Evolutionary conservation across 2,113 vertebrate species (phyloP).

Genomic region (Cariama cristata): DNA sequence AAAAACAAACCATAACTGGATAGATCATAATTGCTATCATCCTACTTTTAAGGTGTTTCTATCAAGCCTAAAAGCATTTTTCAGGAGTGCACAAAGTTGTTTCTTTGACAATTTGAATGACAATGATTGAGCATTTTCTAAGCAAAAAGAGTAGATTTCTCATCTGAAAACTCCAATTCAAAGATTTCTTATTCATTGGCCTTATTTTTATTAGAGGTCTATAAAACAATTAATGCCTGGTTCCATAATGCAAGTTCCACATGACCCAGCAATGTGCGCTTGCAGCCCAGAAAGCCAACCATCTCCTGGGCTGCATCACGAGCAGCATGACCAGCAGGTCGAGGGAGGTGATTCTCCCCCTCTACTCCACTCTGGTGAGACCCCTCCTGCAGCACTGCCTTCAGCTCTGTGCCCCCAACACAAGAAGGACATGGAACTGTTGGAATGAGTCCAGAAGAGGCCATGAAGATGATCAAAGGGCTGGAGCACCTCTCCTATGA

Average conservation of each 20-base stretch:
- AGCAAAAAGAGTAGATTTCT: background rate
- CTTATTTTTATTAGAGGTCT: background rate
- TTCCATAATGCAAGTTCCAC: background rate
- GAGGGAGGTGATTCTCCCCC: no score
- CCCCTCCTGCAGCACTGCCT: no score
- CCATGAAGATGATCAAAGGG: no score
- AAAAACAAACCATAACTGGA: background rate
- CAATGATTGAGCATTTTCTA: background rate
- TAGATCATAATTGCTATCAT: background rate
- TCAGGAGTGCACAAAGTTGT: background rate
- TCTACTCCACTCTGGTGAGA: no score
- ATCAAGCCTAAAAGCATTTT: background rate
- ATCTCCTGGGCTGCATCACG: no score
- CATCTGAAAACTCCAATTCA: background rate
- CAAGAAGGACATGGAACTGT: no score
- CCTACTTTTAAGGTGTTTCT: background rate
- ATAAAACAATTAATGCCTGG: background rate
- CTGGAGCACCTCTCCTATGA: no score
- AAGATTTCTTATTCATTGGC: background rate
- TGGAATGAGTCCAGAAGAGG: no score
- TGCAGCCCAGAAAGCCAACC: no score
- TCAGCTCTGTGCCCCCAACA: no score
- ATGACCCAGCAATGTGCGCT: no score
- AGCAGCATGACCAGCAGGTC: no score
- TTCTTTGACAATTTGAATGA: background rate